Percentiles rank a stretch among this genome's conserved stretches.
Conservation (phyloP, 1,140 invertebrate genomes). For the Caenorhabditis brenneri region DNA sequence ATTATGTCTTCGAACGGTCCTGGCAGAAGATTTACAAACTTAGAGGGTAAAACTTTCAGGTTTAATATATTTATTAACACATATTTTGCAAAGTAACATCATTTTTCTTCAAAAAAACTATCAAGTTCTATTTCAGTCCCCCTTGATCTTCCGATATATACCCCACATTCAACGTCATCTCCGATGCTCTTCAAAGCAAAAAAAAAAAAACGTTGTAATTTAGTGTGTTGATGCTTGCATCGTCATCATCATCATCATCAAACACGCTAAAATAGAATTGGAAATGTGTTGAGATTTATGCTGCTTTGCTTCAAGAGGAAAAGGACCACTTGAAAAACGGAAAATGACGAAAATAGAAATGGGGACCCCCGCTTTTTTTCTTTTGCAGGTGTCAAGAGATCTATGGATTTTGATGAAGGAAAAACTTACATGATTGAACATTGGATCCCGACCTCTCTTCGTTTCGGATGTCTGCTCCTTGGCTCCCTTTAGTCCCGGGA, state of each 20-base stretch:
- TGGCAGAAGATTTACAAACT: too few relatives aligned
- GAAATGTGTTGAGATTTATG: constrained; percentile 6
- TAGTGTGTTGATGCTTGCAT: too few relatives aligned
- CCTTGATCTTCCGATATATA: neutral
- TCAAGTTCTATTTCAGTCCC: neutral
- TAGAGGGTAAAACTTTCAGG: too few relatives aligned
- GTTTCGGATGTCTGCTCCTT: constrained; percentile 65
- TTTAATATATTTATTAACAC: too few relatives aligned
- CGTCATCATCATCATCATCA: too few relatives aligned
- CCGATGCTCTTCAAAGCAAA: neutral
- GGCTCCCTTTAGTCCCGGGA: constrained; percentile 63
- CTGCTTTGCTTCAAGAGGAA: too few relatives aligned
- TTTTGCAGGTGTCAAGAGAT: neutral
- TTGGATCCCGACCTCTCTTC: constrained; percentile 68
- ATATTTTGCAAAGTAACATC: too few relatives aligned
- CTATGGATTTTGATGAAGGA: neutral
- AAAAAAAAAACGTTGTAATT: constrained; percentile 36
- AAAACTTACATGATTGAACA: constrained; percentile 67
- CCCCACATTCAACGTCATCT: neutral
- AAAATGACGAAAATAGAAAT: neutral
- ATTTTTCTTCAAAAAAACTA: too few relatives aligned
- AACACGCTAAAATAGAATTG: constrained; percentile 19
- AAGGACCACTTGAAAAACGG: neutral
- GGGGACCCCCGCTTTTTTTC: neutral
- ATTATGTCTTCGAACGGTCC: too few relatives aligned